Evolutionary conservation across 2,113 vertebrate genomes (phyloP).

Genomic region (Megaceryle maxima): DNA sequence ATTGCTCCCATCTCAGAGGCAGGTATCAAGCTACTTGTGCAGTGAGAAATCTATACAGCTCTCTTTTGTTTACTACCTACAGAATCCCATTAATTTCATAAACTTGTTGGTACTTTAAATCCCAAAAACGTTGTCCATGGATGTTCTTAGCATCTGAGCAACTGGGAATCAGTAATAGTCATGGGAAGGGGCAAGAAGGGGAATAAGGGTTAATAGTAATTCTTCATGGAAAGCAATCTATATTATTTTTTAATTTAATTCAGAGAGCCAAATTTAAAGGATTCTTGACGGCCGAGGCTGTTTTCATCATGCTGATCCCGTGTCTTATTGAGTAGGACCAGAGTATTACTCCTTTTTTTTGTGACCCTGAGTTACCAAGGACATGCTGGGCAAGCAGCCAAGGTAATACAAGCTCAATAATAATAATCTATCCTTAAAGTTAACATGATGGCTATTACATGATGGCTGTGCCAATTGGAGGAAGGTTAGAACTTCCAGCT

Average conservation of each 20-base stretch:
- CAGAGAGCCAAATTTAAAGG: slow-evolving; percentile 46
- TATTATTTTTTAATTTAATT: slow-evolving; percentile 67
- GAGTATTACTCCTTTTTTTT: slow-evolving; percentile 65
- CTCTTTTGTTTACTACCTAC: not conserved
- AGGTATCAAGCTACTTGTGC: not conserved
- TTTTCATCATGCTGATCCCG: slow-evolving; percentile 61
- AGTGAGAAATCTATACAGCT: slow-evolving; percentile 18
- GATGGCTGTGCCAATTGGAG: slow-evolving; percentile 10
- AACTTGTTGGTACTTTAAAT: slow-evolving; percentile 21
- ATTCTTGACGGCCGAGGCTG: slow-evolving; percentile 59
- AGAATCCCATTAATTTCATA: slow-evolving; percentile 41
- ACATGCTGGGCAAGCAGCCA: slow-evolving; percentile 73
- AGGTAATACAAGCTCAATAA: slow-evolving; percentile 64
- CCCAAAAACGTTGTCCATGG: slow-evolving; percentile 18
- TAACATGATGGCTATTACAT: slow-evolving; percentile 56
- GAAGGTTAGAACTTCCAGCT: slow-evolving; percentile 27
- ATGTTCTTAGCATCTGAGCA: slow-evolving; percentile 39
- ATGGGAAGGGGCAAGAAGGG: slow-evolving; percentile 21
- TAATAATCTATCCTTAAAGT: slow-evolving; percentile 72
- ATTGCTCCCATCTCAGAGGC: not conserved
- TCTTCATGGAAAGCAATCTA: slow-evolving; percentile 43
- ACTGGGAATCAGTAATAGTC: slow-evolving; percentile 42
- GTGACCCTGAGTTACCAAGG: slow-evolving; percentile 73
- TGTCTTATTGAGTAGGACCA: slow-evolving; percentile 62
- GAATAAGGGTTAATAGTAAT: slow-evolving; percentile 50